phyloP scores from a whole-genome alignment of 2,113 vertebrate genomes.

The Psilopogon haemacephalus region DNA sequence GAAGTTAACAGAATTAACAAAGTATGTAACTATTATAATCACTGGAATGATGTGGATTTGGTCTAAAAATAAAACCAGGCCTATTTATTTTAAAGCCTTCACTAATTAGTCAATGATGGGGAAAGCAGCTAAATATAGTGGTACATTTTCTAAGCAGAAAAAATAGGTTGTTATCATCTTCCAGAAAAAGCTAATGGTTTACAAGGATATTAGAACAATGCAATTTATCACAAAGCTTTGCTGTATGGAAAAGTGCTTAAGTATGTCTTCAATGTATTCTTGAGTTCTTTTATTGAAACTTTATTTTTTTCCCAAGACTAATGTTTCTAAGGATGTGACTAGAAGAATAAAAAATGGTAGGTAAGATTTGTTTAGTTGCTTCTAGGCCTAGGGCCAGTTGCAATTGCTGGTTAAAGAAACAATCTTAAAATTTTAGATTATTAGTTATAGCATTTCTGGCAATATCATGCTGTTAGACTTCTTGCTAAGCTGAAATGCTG shows the following conservation, averaged over 20 bases:
- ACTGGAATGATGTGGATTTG: neutral
- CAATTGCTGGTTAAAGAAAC: neutral
- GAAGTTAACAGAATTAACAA: neutral
- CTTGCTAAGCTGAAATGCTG: neutral
- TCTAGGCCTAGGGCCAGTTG: neutral
- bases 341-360: neutral
- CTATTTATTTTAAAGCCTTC: conserved; percentile 1
- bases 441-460: neutral
- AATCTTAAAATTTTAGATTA: neutral
- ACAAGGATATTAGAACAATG: neutral
- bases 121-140: neutral
- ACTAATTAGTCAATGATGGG: neutral
- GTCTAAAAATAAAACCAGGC: neutral
- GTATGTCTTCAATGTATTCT: neutral
- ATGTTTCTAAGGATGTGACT: neutral
- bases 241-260: neutral
- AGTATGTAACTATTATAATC: neutral
- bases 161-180: neutral
- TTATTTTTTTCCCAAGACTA: neutral
- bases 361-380: neutral
- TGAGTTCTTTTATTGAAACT: neutral
- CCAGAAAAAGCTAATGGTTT: neutral
- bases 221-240: neutral
- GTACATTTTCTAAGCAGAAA: neutral
- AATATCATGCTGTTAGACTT: neutral